These are phyloP conservation scores for Palythoa heliodiscus DNA, from an alignment of 92 coral and sea anemone genomes.

Conservation along the genomic window DNA sequence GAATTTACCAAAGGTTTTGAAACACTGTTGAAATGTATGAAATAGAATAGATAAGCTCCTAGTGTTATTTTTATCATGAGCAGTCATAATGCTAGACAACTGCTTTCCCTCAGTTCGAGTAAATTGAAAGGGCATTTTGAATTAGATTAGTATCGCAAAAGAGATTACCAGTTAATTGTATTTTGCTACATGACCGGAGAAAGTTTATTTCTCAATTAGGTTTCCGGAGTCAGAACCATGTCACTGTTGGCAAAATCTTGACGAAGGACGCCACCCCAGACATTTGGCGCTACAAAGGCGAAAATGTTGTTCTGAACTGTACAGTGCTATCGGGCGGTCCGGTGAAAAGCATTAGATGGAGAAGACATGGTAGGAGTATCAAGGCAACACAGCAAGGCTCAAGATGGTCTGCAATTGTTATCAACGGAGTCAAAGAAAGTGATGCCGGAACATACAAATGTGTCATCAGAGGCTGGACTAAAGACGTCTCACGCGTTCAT, in stretches of 20 bases:
- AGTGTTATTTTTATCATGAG: too few relatives aligned
- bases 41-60: too few relatives aligned
- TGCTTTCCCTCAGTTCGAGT: too few relatives aligned
- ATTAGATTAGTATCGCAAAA: too few relatives aligned
- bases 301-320: conserved; percentile 9
- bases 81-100: too few relatives aligned
- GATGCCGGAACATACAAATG: conserved; percentile 37
- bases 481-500: conserved; percentile 26
- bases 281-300: conserved; percentile 33
- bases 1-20: too few relatives aligned
- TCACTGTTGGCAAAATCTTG: conserved; percentile 39
- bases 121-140: too few relatives aligned
- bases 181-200: background rate
- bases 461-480: conserved; percentile 26
- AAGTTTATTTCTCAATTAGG: background rate
- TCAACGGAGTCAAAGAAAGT: background rate
- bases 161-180: too few relatives aligned
- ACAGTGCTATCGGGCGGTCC: conserved; percentile 31
- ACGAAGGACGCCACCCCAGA: conserved; percentile 31
- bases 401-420: conserved; percentile 22
- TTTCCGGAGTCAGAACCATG: background rate
- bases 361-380: background rate
- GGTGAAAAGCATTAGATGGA: conserved; percentile 15
- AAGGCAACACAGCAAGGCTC: conserved; percentile 11
- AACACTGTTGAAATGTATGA: too few relatives aligned